These are phyloP conservation scores for Paralinhomoeus sp. DNA, from an alignment of 2,888 invertebrate species.

Conservation along the genomic window DNA sequence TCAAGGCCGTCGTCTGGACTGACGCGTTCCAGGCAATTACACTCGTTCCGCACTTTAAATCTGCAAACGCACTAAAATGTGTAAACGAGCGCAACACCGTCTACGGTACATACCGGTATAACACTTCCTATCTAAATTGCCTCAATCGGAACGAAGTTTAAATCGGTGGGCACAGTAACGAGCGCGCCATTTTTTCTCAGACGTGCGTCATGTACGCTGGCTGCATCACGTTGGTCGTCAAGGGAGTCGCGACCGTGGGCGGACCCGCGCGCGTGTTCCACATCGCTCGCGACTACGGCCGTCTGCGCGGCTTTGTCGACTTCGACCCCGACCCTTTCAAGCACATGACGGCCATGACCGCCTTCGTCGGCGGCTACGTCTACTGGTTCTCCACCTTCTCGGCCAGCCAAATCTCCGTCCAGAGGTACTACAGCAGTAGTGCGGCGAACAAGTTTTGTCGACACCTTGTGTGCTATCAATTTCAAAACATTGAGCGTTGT, in stretches of 20 bases:
- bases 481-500: no score
- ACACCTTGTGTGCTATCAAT: no score
- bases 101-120: no score
- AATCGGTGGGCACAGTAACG: no score
- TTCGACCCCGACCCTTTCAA: background rate
- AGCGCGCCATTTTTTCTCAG: no score
- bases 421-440: background rate
- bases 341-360: conserved; percentile 4
- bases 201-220: conserved; percentile 5
- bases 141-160: no score
- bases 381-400: conserved; percentile 1
- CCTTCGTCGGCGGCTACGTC: conserved; percentile 1
- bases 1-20: conserved; percentile 55
- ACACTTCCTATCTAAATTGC: no score
- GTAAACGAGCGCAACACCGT: no score
- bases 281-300: background rate
- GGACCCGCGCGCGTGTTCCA: background rate
- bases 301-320: background rate
- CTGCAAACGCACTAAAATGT: no score
- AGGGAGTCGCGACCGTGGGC: conserved; percentile 4
- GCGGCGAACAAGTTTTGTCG: no score
- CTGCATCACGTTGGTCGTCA: conserved; percentile 3
- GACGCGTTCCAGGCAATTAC: conserved; percentile 90
- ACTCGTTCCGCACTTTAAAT: no score
- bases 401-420: conserved; percentile 3